Evolutionary conservation across 1,140 invertebrate species (phyloP).

Genomic region (Sarcophaga peregrina): DNA sequence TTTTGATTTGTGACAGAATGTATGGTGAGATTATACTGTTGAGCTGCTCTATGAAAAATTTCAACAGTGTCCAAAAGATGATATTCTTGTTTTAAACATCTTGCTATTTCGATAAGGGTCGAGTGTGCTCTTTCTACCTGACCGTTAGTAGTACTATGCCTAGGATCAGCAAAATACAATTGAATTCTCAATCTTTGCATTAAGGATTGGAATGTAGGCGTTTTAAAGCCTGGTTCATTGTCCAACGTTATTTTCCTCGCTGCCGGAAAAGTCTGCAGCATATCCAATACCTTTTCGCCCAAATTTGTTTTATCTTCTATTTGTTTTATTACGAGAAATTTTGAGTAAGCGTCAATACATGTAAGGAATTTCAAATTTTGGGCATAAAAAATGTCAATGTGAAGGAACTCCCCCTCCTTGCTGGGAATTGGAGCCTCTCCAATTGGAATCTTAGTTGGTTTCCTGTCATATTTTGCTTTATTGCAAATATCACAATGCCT

Average conservation of each 20-base stretch:
- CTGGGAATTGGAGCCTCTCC: too few species aligned
- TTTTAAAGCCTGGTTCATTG: slow-evolving; percentile 39
- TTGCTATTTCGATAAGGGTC: slow-evolving; percentile 31
- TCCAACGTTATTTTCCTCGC: too few species aligned
- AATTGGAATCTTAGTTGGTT: slow-evolving; percentile 44
- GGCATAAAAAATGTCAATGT: slow-evolving; percentile 43
- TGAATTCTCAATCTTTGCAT: slow-evolving; percentile 40
- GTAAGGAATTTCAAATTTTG: not conserved
- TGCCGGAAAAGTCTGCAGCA: too few species aligned
- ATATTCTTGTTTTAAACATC: slow-evolving; percentile 40
- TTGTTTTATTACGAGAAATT: too few species aligned
- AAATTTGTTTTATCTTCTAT: slow-evolving; percentile 16
- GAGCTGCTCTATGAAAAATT: slow-evolving; percentile 12
- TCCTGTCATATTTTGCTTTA: slow-evolving; percentile 35
- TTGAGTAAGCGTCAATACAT: slow-evolving; percentile 37
- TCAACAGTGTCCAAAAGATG: not conserved
- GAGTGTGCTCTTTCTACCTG: slow-evolving; percentile 41
- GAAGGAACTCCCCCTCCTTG: slow-evolving; percentile 29
- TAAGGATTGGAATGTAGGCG: slow-evolving; percentile 35
- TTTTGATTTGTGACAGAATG: slow-evolving; percentile 37
- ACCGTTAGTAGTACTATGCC: slow-evolving; percentile 1
- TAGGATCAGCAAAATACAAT: slow-evolving; percentile 28
- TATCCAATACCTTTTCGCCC: too few species aligned
- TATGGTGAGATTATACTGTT: slow-evolving; percentile 40
- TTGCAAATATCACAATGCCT: slow-evolving; percentile 41